Evolutionary conservation across 2,113 vertebrate species (phyloP).

Genomic region (Meleagris gallopavo): DNA sequence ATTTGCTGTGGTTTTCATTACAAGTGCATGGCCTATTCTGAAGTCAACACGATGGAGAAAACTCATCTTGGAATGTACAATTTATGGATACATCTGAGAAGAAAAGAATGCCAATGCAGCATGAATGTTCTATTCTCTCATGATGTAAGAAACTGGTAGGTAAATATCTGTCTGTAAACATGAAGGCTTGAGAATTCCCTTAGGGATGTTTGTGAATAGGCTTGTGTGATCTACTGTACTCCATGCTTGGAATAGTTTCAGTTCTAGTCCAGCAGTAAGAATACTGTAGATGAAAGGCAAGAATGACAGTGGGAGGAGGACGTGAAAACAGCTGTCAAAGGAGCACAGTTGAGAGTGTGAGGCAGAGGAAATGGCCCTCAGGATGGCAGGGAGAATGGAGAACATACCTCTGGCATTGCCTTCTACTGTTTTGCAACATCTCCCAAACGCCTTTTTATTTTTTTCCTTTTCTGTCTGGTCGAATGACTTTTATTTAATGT

Average conservation of each 20-base stretch:
- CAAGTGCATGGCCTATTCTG: neutral
- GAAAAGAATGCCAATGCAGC: neutral
- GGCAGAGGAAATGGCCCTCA: neutral
- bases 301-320: neutral
- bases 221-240: constrained; percentile 1
- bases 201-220: neutral
- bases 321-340: neutral
- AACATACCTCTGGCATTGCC: neutral
- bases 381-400: neutral
- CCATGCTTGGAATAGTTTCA: neutral
- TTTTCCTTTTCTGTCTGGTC: neutral
- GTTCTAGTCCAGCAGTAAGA: neutral
- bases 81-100: neutral
- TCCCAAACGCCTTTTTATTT: neutral
- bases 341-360: neutral
- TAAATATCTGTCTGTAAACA: neutral
- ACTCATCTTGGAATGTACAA: neutral
- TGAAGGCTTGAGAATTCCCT: neutral
- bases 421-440: neutral
- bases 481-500: neutral
- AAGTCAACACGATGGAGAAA: neutral
- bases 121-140: neutral
- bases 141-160: neutral
- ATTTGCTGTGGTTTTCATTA: neutral
- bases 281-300: neutral